phyloP scores from a whole-genome alignment of 2,888 invertebrate species.

The Hirtodrosophila duncani region DNA sequence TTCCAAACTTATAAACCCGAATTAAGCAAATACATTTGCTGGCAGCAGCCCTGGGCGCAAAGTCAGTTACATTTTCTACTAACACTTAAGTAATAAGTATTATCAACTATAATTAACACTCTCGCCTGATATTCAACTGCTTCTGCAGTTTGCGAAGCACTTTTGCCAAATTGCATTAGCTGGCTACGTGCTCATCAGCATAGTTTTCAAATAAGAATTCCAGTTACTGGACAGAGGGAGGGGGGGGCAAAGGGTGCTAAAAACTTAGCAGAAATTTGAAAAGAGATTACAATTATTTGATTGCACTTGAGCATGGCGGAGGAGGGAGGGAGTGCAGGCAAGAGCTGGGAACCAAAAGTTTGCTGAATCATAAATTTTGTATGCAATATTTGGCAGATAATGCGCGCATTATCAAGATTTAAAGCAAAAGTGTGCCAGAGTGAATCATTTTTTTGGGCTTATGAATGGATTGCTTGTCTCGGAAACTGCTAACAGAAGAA shows the following conservation, averaged over 20 bases:
- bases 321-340: conserved; percentile 3
- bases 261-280: conserved; percentile 55
- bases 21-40: conserved; percentile 32
- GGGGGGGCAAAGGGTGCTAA: conserved; percentile 23
- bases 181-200: conserved; percentile 65
- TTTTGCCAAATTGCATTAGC: conserved; percentile 57
- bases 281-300: conserved; percentile 71
- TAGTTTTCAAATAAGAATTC: conserved; percentile 45
- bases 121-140: conserved; percentile 21
- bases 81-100: no score
- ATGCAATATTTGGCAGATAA: conserved; percentile 32
- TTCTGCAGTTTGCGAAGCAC: conserved; percentile 58
- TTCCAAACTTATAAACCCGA: no score
- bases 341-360: conserved; percentile 33
- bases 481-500: conserved; percentile 26
- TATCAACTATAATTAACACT: conserved; percentile 40
- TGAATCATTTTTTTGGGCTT: conserved; percentile 21
- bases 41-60: not conserved
- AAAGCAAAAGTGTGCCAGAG: conserved; percentile 10
- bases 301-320: conserved; percentile 45
- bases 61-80: conserved; percentile 10
- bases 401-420: conserved; percentile 34
- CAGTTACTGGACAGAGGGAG: not conserved
- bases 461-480: conserved; percentile 48
- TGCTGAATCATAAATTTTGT: conserved; percentile 53